Evolutionary conservation across 2,797 vertebrate genomes (phyloP), one percentile per base, ranked within the genome.

Genomic region (Anguilla anguilla): DNA sequence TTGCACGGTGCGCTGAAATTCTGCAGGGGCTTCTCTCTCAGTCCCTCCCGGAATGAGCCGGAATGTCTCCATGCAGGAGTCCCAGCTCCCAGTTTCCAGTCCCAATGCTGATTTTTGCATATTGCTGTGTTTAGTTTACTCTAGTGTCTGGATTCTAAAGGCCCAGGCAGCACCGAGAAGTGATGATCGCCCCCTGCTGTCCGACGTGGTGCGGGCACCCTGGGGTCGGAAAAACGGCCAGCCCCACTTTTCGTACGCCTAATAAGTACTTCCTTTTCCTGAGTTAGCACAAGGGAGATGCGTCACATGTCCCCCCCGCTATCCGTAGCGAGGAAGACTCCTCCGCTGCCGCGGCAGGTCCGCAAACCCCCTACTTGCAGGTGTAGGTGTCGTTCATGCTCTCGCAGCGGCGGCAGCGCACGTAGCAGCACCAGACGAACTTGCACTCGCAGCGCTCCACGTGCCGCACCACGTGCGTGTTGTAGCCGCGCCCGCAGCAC

Each of bases 391-490:
- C 98, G 0, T 97, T 97, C 98, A 99, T 98, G 92, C 97, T 99
- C 93, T 99, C 99, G 1, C 99, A 99, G 83, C 97, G 95, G 19
- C 96, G 90, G 94, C 99, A 99, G 89, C 96, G 97, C 49, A 99
- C 99, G 0, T 98, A 98, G 94, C 99, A 99, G 95, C 99, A 99
- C 99, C 99, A 99, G 85, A 99, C 94, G 0, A 99, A 99, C 94
- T 98, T 98, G 93, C 99, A 99, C 74, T 98, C 97, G 0, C 99
- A 99, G 86, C 98, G 96, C 2, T 98, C 96, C 86, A 98, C 97
- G 0, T 97, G 96, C 55, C 98, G 93, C 86, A 98, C 98, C 1
- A 99, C 97, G 0, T 98, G 98, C 0, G 99, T 99, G 94, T 99
- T 99, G 96, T 99, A 99, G 0, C 99, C 99, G 0, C 98, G 94